A percentile compares a stretch with the other conserved stretches of the same genome.
Evolutionary conservation across 2,113 vertebrate species (phyloP).

Genomic region (pig (Sus scrofa)): T2T-Sscrofa CM000819.6:134657001-134657500

Average conservation of each 20-base stretch:
- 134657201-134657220: too few relatives aligned
- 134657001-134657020: not conserved
- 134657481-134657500: not conserved
- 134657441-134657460: not conserved
- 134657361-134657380: slow-evolving; percentile 9
- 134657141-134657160: too few relatives aligned
- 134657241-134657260: too few relatives aligned
- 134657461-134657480: not conserved
- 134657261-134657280: too few relatives aligned
- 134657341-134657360: not conserved
- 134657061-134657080: not conserved
- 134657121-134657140: too few relatives aligned
- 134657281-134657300: too few relatives aligned
- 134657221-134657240: too few relatives aligned
- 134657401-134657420: not conserved
- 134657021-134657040: not conserved
- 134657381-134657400: not conserved
- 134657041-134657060: not conserved
- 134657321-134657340: not conserved
- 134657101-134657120: not conserved
- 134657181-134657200: too few relatives aligned
- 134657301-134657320: too few relatives aligned
- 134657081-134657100: not conserved
- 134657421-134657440: not conserved
- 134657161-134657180: too few relatives aligned